Conservation (phyloP, 2,888 invertebrate species). For the Dolomedes plantarius region DNA sequence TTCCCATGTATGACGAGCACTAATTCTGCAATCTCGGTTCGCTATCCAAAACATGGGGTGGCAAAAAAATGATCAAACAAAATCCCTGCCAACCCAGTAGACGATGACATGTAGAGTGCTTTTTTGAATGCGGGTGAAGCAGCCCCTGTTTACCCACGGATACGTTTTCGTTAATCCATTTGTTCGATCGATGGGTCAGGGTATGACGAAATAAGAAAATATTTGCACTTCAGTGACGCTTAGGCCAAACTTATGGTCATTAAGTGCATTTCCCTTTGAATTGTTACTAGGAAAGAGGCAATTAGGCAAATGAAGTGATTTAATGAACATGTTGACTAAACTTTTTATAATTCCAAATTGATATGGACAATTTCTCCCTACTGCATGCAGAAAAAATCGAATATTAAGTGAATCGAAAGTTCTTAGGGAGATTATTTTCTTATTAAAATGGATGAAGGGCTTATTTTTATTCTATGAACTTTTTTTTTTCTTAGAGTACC, state of each 20-base stretch:
- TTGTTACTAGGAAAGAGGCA: constrained; percentile 23
- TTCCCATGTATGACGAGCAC: not conserved
- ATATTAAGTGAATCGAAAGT: not conserved
- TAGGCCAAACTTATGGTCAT: constrained; percentile 4
- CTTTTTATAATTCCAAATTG: not conserved
- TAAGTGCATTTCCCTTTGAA: constrained; percentile 18
- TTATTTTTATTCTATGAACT: not conserved
- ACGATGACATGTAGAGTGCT: constrained; percentile 21
- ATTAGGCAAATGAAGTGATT: constrained; percentile 34
- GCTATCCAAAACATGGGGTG: not conserved
- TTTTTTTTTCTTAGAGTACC: no score
- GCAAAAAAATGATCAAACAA: constrained; percentile 36
- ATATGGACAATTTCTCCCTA: not conserved
- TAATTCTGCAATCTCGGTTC: not conserved
- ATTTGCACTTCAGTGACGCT: constrained; percentile 63
- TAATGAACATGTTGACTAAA: constrained; percentile 19
- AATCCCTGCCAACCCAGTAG: not conserved
- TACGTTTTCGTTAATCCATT: constrained; percentile 62
- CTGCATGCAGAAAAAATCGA: no score
- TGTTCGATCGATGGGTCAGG: constrained; percentile 55
- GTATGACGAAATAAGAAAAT: constrained; percentile 46
- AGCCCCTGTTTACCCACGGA: constrained; percentile 48
- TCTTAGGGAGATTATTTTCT: not conserved
- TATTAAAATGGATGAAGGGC: not conserved
- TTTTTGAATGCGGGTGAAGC: constrained; percentile 28